Evolutionary conservation across 2,113 vertebrate species (phyloP).

Genomic region (Antigone vipio): DNA sequence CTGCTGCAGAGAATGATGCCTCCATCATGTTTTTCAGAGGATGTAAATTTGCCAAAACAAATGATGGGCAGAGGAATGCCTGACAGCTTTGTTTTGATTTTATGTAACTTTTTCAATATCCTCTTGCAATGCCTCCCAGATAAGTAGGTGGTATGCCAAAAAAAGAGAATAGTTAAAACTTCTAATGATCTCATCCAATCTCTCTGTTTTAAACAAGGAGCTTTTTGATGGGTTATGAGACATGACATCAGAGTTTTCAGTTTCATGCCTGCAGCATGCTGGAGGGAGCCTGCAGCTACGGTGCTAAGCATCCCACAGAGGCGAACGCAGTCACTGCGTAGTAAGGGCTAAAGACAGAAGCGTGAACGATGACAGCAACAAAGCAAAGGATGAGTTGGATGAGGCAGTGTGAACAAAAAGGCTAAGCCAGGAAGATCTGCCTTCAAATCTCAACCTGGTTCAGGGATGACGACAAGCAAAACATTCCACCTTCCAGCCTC

Average conservation of each 20-base stretch:
- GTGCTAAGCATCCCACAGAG: not conserved
- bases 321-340: not conserved
- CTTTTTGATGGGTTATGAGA: constrained; percentile 61
- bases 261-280: not conserved
- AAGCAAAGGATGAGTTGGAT: not conserved
- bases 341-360: not conserved
- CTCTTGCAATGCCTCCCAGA: constrained; percentile 22
- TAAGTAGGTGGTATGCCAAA: constrained; percentile 37
- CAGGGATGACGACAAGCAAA: not conserved
- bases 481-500: not conserved
- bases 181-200: constrained; percentile 54
- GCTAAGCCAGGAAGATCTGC: not conserved
- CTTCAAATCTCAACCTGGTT: not conserved
- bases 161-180: constrained; percentile 18
- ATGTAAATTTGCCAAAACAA: constrained; percentile 5
- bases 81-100: constrained; percentile 1
- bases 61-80: not conserved
- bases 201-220: constrained; percentile 47
- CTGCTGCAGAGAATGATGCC: not conserved
- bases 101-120: not conserved
- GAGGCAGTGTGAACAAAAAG: not conserved
- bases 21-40: not conserved
- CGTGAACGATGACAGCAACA: not conserved
- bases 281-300: not conserved
- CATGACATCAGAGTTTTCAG: constrained; percentile 63